Percentiles rank a stretch among this genome's conserved stretches.
Evolutionary conservation across 2,888 invertebrate species (phyloP).

Genomic region (Euclidia mi): DNA sequence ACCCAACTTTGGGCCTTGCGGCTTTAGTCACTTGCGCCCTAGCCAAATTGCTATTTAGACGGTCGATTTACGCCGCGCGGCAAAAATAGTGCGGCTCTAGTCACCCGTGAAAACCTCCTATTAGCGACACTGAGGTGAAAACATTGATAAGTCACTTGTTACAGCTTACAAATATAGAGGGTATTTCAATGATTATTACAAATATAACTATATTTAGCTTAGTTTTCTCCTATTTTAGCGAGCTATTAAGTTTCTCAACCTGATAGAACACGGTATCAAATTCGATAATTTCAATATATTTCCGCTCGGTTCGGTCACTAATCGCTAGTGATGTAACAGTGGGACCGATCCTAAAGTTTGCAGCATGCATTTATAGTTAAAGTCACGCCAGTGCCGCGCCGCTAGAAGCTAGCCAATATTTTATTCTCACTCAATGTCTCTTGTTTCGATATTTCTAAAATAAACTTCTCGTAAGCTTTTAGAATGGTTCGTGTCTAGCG

Average conservation of each 20-base stretch:
- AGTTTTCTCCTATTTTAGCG: no score
- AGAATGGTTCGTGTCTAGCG: conserved; percentile 1
- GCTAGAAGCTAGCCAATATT: conserved; percentile 29
- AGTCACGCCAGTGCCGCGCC: conserved; percentile 26
- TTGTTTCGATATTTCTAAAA: conserved; percentile 31
- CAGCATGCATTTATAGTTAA: conserved; percentile 25
- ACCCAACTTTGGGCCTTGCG: conserved; percentile 63
- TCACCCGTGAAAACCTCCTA: conserved; percentile 57
- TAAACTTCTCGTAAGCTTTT: conserved; percentile 15
- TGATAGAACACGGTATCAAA: no score
- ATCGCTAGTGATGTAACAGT: background rate
- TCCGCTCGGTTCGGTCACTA: background rate
- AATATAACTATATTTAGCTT: no score
- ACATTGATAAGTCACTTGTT: no score
- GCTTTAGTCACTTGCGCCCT: conserved; percentile 59
- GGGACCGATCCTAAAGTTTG: conserved; percentile 12
- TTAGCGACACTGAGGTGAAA: no score
- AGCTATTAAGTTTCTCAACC: no score
- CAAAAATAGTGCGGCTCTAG: conserved; percentile 61
- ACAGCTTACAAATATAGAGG: no score
- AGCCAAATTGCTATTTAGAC: conserved; percentile 61
- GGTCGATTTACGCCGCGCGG: conserved; percentile 57
- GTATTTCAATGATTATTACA: no score
- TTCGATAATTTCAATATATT: no score
- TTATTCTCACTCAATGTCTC: conserved; percentile 28